phyloP scores from a whole-genome alignment of 2,888 invertebrate species.

The Mesorhabditis belari region DNA sequence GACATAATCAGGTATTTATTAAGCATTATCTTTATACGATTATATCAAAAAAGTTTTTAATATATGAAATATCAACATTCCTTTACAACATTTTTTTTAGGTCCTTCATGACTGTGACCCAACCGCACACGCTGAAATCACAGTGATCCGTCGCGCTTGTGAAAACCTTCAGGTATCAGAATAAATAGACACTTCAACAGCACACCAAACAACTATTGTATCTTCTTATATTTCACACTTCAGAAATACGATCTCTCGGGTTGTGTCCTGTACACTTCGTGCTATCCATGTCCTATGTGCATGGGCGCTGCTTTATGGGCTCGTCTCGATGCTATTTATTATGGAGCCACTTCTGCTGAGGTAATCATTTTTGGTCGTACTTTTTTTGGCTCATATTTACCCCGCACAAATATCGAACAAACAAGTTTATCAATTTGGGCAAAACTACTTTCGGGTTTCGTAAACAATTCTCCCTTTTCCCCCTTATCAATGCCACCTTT shows the following conservation, averaged over 20 bases:
- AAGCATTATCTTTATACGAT: too few relatives aligned
- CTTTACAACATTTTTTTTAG: too few relatives aligned
- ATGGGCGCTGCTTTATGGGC: constrained; percentile 50
- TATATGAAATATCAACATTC: too few relatives aligned
- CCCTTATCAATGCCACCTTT: background rate
- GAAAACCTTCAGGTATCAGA: constrained; percentile 12
- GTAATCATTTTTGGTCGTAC: constrained; percentile 13
- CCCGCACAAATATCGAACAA: too few relatives aligned
- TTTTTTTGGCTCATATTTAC: too few relatives aligned
- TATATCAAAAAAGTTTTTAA: too few relatives aligned
- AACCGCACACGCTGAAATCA: constrained; percentile 49
- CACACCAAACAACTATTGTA: background rate
- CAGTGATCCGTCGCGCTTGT: constrained; percentile 44
- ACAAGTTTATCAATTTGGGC: too few relatives aligned
- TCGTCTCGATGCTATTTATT: constrained; percentile 40
- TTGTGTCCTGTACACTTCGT: constrained; percentile 45
- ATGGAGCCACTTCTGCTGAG: constrained; percentile 44
- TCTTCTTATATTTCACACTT: background rate
- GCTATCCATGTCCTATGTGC: constrained; percentile 50
- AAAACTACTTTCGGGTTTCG: too few relatives aligned
- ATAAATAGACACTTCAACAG: background rate
- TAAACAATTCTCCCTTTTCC: too few relatives aligned
- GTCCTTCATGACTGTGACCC: constrained; percentile 42
- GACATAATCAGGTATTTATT: constrained; percentile 42
- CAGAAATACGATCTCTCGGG: constrained; percentile 31